Percentiles rank a stretch among this genome's conserved stretches.
phyloP scores from a whole-genome alignment of 2,797 vertebrate species.

The Gila robusta region DNA sequence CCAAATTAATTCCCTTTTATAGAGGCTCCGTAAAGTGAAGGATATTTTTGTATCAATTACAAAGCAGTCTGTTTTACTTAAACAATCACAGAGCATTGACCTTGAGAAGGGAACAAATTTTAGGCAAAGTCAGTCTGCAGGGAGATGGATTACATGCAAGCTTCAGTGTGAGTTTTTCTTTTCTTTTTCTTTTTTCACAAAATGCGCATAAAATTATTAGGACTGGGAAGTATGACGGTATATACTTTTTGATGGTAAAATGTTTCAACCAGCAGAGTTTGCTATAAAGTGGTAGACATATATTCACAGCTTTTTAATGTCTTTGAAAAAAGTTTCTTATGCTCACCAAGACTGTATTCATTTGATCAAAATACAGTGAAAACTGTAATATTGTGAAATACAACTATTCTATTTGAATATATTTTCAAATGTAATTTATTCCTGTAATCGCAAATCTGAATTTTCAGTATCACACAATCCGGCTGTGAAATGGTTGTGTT shows the following conservation, averaged over 20 bases:
- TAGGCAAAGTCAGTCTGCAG: slow-evolving; percentile 50
- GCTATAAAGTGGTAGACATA: not conserved
- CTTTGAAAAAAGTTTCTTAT: not conserved
- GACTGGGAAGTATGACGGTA: not conserved
- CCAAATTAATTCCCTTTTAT: slow-evolving; percentile 72
- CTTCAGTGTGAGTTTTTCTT: not conserved
- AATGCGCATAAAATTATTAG: not conserved
- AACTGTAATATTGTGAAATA: not conserved
- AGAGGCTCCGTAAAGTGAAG: slow-evolving; percentile 59
- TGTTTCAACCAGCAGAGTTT: not conserved
- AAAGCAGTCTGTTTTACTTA: slow-evolving; percentile 63
- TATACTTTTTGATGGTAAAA: not conserved
- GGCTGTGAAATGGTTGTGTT: not conserved
- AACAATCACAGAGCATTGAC: slow-evolving; percentile 62
- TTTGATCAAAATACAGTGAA: not conserved
- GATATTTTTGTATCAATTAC: slow-evolving; percentile 71
- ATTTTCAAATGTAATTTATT: not conserved
- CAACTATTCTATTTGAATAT: not conserved
- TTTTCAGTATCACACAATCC: not conserved
- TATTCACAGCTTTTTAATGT: not conserved
- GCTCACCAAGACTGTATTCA: not conserved
- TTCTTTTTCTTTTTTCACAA: not conserved
- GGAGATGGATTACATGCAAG: slow-evolving; percentile 48
- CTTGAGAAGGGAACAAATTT: slow-evolving; percentile 53
- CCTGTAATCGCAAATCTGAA: not conserved